phyloP scores from a whole-genome alignment of 2,888 invertebrate genomes.

The Heliconius ismenius region DNA sequence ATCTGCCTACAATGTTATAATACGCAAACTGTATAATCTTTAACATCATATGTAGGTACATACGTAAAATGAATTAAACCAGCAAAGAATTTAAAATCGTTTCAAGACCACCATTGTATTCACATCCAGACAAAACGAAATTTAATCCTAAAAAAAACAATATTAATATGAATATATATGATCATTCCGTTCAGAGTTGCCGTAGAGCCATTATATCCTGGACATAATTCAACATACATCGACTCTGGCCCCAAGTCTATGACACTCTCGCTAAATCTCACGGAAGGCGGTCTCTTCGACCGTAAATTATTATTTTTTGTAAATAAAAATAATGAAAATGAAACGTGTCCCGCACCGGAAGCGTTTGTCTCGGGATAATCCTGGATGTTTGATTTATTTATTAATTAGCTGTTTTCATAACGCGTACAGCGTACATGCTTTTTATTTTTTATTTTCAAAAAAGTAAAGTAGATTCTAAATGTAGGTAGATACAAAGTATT shows the following conservation, averaged over 20 bases:
- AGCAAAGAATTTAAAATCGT: not conserved
- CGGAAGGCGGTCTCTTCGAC: conserved; percentile 75
- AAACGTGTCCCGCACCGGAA: conserved; percentile 73
- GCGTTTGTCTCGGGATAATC: conserved; percentile 80
- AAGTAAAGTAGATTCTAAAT: not conserved
- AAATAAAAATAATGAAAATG: conserved; percentile 80
- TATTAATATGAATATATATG: conserved; percentile 64
- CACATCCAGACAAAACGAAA: conserved; percentile 56
- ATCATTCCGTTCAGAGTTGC: conserved; percentile 55
- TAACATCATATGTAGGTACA: not conserved
- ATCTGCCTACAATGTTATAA: too few species aligned
- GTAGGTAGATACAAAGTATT: too few species aligned
- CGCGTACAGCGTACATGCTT: not conserved
- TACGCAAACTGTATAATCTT: too few species aligned
- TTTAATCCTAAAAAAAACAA: conserved; percentile 54
- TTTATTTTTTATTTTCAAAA: not conserved
- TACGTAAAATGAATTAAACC: not conserved
- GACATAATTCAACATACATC: conserved; percentile 76
- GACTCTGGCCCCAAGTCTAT: conserved; percentile 74
- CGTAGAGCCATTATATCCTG: conserved; percentile 65
- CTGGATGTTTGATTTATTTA: conserved; percentile 77
- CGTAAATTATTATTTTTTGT: conserved; percentile 77
- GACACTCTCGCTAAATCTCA: conserved; percentile 79
- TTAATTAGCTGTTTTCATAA: conserved; percentile 62
- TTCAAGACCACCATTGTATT: conserved; percentile 19